These are phyloP conservation scores for Anoplopoma fimbria DNA, from an alignment of 2,113 vertebrate genomes.

Conservation along the genomic window DNA sequence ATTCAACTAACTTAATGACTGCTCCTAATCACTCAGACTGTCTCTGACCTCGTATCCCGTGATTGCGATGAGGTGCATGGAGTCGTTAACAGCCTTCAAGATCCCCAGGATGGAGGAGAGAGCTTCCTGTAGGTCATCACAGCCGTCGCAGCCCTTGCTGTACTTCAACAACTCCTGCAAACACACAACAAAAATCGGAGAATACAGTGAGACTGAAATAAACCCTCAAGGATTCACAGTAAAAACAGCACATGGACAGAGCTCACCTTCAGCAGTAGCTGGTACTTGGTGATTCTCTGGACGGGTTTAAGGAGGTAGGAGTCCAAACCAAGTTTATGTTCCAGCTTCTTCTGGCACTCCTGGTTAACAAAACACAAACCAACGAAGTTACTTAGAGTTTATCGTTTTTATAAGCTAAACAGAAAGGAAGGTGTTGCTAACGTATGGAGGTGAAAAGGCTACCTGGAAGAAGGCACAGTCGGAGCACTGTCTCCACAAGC, in stretches of 20 bases:
- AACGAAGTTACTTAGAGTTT: neutral
- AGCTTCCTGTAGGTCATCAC: constrained; percentile 94
- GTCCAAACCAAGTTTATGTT: constrained; percentile 98
- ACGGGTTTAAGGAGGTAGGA: constrained; percentile 98
- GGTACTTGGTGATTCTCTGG: constrained; percentile 99
- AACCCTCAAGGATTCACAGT: neutral
- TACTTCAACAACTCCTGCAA: constrained; percentile 96
- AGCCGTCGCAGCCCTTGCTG: constrained; percentile 93
- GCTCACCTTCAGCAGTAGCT: constrained; percentile 94
- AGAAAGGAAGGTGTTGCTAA: neutral
- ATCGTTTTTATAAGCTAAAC: accelerated
- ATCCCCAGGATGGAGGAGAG: constrained; percentile 97
- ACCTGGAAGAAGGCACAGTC: constrained; percentile 98
- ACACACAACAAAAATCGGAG: neutral
- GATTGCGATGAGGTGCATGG: constrained; percentile 99
- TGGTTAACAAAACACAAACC: constrained; percentile 56
- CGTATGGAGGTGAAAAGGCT: neutral
- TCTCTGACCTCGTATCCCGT: constrained; percentile 94
- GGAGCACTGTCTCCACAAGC: constrained; percentile 97
- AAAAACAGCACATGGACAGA: neutral
- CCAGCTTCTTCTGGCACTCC: constrained; percentile 97
- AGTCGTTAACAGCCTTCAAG: constrained; percentile 98
- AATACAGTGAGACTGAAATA: neutral
- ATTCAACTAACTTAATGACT: neutral
- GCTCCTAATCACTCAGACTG: neutral